phyloP scores from a whole-genome alignment of 1,140 invertebrate genomes.

The Cataglyphis hispanica region DNA sequence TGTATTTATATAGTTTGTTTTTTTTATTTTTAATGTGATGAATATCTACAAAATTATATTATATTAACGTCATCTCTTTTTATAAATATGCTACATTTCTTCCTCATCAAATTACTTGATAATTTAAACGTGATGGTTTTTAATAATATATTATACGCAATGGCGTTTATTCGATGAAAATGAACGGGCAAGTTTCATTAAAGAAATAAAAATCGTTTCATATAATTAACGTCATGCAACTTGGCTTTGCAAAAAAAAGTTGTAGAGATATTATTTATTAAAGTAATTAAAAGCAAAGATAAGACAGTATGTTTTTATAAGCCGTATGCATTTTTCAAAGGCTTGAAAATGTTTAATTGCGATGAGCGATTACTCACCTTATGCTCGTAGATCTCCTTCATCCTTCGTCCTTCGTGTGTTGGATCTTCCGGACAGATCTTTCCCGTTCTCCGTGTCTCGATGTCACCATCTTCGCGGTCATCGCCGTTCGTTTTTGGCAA shows the following conservation, averaged over 20 bases:
- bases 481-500: constrained; percentile 60
- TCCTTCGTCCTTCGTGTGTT: constrained; percentile 56
- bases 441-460: constrained; percentile 2
- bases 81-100: background rate
- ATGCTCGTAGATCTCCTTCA: constrained; percentile 80
- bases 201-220: background rate
- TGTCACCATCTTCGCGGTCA: constrained; percentile 52
- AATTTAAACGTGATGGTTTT: background rate
- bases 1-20: background rate
- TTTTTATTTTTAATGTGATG: background rate
- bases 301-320: background rate
- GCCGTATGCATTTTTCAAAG: background rate
- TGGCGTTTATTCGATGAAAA: background rate
- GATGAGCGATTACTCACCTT: constrained; percentile 71
- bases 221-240: background rate
- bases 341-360: background rate
- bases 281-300: background rate
- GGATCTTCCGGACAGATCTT: constrained; percentile 36
- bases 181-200: background rate
- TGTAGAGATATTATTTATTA: background rate
- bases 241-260: no score
- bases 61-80: background rate
- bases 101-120: background rate
- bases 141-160: background rate
- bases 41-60: background rate